Evolutionary conservation across 2,888 invertebrate species (phyloP).

Genomic region (Creontiades dilutus): DNA sequence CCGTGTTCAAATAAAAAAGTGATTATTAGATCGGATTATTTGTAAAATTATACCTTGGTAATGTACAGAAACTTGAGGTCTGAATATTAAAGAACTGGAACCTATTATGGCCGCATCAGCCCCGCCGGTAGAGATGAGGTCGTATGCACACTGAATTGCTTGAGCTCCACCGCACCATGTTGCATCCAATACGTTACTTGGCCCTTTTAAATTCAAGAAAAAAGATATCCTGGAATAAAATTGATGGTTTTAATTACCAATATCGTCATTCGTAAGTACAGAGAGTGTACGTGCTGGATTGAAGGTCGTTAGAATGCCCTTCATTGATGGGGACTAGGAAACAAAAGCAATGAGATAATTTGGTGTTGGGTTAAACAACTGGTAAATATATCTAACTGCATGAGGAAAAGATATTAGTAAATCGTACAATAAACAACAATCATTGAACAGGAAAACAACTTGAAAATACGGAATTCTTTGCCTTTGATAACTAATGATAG

Average conservation of each 20-base stretch:
- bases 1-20: background rate
- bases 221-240: conserved; percentile 80
- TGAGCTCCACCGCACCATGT: conserved; percentile 85
- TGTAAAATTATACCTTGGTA: conserved; percentile 79
- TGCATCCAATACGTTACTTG: conserved; percentile 83
- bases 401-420: background rate
- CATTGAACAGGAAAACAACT: too few species aligned
- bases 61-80: conserved; percentile 83
- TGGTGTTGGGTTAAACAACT: too few species aligned
- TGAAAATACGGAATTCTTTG: too few species aligned
- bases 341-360: too few species aligned
- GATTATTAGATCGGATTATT: too few species aligned
- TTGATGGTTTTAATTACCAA: too few species aligned
- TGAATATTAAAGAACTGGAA: conserved; percentile 81
- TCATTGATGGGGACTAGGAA: too few species aligned
- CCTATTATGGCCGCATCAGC: conserved; percentile 82
- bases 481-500: too few species aligned
- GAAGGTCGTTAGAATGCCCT: too few species aligned
- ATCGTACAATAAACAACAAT: background rate
- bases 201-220: conserved; percentile 82
- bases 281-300: too few species aligned
- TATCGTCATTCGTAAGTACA: too few species aligned
- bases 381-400: too few species aligned
- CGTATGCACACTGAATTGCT: conserved; percentile 80
- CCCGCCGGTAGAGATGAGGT: conserved; percentile 78